A percentile compares a stretch with the other conserved stretches of the same genome.
Evolutionary conservation across 2,113 vertebrate species (phyloP).

Genomic region (Spea multiplicata): DNA sequence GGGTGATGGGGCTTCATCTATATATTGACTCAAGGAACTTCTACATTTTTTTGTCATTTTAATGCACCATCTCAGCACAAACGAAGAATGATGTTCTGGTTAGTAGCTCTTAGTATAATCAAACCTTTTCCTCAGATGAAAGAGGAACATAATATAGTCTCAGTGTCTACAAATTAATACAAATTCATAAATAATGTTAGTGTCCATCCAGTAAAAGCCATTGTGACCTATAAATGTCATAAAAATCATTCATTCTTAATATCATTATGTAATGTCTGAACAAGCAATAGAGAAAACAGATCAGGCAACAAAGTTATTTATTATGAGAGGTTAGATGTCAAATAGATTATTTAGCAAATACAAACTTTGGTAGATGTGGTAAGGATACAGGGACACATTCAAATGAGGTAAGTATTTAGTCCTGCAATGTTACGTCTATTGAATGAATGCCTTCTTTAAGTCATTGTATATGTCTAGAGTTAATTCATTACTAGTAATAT

Average conservation of each 20-base stretch:
- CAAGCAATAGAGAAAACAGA: slow-evolving; percentile 12
- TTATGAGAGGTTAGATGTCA: slow-evolving; percentile 17
- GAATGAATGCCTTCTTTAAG: no score
- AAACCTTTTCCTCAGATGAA: not conserved
- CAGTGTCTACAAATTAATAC: not conserved
- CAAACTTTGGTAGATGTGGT: not conserved
- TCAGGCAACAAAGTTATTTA: slow-evolving; percentile 8
- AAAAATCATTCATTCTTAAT: slow-evolving; percentile 27
- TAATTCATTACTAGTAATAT: no score
- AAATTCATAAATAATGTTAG: slow-evolving; percentile 16
- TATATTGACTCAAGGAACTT: no score
- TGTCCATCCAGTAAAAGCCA: slow-evolving; percentile 23
- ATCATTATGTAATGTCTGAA: not conserved
- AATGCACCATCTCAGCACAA: not conserved
- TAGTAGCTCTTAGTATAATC: not conserved
- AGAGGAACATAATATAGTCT: not conserved
- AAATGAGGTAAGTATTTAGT: no score
- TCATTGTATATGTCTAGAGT: no score
- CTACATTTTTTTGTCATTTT: not conserved
- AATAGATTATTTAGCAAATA: not conserved
- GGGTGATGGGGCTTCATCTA: no score
- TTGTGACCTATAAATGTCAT: slow-evolving; percentile 17
- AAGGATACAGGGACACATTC: not conserved
- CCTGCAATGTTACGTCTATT: no score
- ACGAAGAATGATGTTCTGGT: not conserved